phyloP scores from a whole-genome alignment of 2,113 vertebrate species.

The Falcunculus frontatus region DNA sequence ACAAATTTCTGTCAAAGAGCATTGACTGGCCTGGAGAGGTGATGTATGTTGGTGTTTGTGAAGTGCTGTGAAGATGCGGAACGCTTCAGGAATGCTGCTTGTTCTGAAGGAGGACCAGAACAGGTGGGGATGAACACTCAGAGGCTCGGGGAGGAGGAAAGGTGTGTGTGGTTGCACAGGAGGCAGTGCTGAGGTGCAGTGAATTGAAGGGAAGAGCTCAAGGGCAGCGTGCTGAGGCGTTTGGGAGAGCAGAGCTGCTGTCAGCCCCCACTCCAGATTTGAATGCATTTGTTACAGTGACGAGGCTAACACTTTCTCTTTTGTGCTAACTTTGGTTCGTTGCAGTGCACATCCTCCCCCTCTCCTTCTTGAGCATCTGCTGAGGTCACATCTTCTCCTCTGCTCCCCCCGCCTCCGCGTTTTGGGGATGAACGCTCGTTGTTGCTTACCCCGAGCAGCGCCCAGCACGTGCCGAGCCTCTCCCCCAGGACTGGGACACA shows the following conservation, averaged over 20 bases:
- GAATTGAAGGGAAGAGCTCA: background rate
- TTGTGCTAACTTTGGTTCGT: background rate
- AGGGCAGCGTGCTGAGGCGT: background rate
- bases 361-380: background rate
- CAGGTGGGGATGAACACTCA: background rate
- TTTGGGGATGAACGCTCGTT: rapidly evolving
- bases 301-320: background rate
- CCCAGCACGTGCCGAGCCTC: background rate
- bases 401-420: background rate
- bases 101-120: background rate
- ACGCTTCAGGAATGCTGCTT: background rate
- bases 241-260: background rate
- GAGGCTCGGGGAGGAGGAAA: background rate
- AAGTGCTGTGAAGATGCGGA: background rate
- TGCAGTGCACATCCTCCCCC: background rate
- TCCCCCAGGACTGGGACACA: background rate
- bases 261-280: background rate
- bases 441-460: rapidly evolving
- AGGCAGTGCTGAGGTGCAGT: background rate
- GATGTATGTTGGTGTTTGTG: rapidly evolving
- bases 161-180: background rate
- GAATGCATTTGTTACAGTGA: background rate
- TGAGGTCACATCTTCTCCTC: background rate
- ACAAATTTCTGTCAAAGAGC: background rate
- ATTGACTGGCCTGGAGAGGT: background rate